Conservation (phyloP, 2,888 invertebrate genomes). For the Mythimna pallens region DNA sequence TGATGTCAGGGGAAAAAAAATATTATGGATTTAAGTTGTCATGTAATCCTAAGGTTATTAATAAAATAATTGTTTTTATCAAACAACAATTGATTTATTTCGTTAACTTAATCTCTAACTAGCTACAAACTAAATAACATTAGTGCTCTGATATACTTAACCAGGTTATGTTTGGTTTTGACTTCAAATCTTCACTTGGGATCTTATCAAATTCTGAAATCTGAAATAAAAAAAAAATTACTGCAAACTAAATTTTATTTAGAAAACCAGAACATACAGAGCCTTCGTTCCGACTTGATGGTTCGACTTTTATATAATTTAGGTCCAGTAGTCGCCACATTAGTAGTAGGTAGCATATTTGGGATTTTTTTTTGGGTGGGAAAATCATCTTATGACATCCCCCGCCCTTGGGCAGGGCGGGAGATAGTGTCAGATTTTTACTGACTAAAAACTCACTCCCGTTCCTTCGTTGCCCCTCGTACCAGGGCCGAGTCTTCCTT, state of each 20-base stretch:
- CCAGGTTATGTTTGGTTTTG: conserved; percentile 91
- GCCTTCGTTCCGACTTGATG: background rate
- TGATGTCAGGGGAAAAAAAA: background rate
- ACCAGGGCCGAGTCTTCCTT: too few species aligned
- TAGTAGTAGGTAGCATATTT: too few species aligned
- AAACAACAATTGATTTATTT: conserved; percentile 58
- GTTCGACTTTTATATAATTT: too few species aligned
- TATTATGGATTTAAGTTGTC: background rate
- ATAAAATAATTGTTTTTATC: conserved; percentile 36
- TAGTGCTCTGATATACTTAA: conserved; percentile 83
- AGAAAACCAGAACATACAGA: background rate
- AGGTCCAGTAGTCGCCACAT: too few species aligned
- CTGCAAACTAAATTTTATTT: background rate
- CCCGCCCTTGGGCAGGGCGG: too few species aligned
- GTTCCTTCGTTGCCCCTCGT: too few species aligned
- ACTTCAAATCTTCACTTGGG: conserved; percentile 89
- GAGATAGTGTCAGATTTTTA: too few species aligned
- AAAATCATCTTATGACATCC: too few species aligned
- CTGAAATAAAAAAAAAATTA: conserved; percentile 79
- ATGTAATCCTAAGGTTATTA: conserved; percentile 15
- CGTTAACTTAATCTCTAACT: conserved; percentile 64
- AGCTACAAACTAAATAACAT: conserved; percentile 53
- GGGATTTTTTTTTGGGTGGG: too few species aligned
- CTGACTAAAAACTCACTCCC: too few species aligned
- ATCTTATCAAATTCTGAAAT: conserved; percentile 90